Evolutionary conservation across 2,113 vertebrate species (phyloP).

Genomic region (Choloepus hoffmanni): DNA sequence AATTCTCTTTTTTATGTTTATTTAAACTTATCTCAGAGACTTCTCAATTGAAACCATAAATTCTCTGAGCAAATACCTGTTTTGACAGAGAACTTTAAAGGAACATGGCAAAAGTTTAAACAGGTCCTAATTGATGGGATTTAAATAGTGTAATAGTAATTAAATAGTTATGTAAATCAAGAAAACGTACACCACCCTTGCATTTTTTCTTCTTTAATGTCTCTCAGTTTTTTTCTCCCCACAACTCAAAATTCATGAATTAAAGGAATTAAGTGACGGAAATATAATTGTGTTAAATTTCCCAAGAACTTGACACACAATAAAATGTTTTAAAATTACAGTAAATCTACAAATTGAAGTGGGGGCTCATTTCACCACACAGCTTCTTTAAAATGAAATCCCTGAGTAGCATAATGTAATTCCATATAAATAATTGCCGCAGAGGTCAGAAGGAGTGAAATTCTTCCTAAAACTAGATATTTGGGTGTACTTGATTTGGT

Average conservation of each 20-base stretch:
- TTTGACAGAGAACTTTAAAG: conserved; percentile 75
- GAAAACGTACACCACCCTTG: conserved; percentile 42
- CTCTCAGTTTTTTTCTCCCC: conserved; percentile 1
- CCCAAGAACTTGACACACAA: not conserved
- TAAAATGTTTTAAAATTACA: conserved; percentile 14
- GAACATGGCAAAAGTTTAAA: conserved; percentile 73
- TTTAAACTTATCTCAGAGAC: conserved; percentile 75
- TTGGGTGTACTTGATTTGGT: conserved; percentile 4
- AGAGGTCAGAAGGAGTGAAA: conserved; percentile 4
- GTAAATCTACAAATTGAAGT: conserved; percentile 17
- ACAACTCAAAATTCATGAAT: conserved; percentile 56
- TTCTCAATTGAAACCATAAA: conserved; percentile 73
- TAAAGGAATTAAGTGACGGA: conserved; percentile 42
- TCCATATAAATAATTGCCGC: not conserved
- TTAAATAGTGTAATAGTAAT: conserved; percentile 74
- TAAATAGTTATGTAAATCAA: conserved; percentile 67
- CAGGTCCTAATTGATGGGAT: conserved; percentile 65
- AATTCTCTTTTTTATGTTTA: conserved; percentile 69
- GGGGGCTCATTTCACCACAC: not conserved
- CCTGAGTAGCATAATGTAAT: not conserved
- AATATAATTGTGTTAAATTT: conserved; percentile 52
- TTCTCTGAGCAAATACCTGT: conserved; percentile 69
- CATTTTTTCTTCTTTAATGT: conserved; percentile 61
- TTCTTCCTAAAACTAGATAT: not conserved
- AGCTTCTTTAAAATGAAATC: conserved; percentile 41